Evolutionary conservation across 2,797 vertebrate genomes (phyloP), one percentile per base, ranked within the genome.

Genomic region (Sebastes aleutianus): DNA sequence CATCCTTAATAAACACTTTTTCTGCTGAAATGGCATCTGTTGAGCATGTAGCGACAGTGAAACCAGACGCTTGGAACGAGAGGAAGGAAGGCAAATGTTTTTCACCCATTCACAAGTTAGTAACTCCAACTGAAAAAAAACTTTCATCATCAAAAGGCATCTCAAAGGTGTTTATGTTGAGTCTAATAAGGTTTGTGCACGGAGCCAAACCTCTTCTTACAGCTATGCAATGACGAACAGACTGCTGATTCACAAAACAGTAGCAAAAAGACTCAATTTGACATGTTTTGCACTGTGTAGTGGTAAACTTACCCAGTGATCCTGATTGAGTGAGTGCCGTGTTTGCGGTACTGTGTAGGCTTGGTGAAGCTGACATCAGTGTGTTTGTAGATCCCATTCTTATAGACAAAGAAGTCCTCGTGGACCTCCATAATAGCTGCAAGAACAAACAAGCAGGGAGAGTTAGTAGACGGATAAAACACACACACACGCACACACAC

Each of bases 351-450:
- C 13, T 91, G 94, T 2, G 95, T 85, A 0, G 96, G 95, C 83
- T 96, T 97, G 86, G 94, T 92, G 26, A 92, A 91, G 47, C 95
- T 98, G 92, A 97, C 96, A 0, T 97, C 95, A 0, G 96, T 97
- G 94, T 99, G 98, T 67, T 95, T 96, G 75, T 99, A 99, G 94
- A 99, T 96, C 76, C 98, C 98, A 1, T 92, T 95, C 90, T 96
- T 95, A 89, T 99, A 99, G 89, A 97, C 92, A 92, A 99, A 99
- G 95, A 99, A 99, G 91, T 99, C 98, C 89, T 99, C 98, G 0
- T 99, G 97, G 68, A 99, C 98, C 84, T 99, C 98, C 97, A 99
- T 96, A 88, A 99, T 97, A 56, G 98, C 98, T 99, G 95, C 24
- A 79, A 84, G 80, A 86, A 83, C 53, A 87, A 79, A 90, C 65